Evolutionary conservation across 2,797 vertebrate species (phyloP), one percentile per base, ranked within the genome.

Genomic region (Babyrousa celebensis): DNA sequence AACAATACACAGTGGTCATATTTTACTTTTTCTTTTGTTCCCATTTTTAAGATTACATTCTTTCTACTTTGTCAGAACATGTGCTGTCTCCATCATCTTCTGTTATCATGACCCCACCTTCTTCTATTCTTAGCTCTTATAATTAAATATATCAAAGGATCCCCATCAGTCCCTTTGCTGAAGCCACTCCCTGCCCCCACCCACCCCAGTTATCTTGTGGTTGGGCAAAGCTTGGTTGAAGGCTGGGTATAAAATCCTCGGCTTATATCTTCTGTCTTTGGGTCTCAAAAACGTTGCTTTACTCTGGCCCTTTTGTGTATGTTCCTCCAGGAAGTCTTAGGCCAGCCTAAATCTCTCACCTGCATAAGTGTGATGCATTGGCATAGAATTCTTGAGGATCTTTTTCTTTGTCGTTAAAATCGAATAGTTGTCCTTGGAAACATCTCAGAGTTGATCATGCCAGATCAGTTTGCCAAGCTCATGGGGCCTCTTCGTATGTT

Each of bases 381-480:
- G 11, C 10, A 12, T 48, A 40, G 14, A 94, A 52, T 21, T 67
- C 2, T 18, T 83, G 3, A 70, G 32, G 15, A 68, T 5, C 67
- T 87, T 70, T 87, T 27, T 32, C 15, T 67, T 89, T 43, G 25
- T 70, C 56, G 27, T 27, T 79, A 65, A 70, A 56, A 27, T 65
- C 10, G 54, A 65, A n/a, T 88, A n/a, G 10, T 93, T 88, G 84
- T 96, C 43, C 25, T 72, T 80, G 70, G 5, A 32, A 54, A 43
- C 29, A 63, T 68, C 12, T 91, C 16, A 89, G 60, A 85, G 6
- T n/a, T 85, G 48, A 74, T 87, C 27, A 36, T 62, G 70, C 20
- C 48, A 83, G 29, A 63, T 96, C 12, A 83, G 12, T 67, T 95
- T 96, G 87, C 71, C 23, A 82, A 36, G 20, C 63, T 88, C 8